These are phyloP conservation scores for Pantherophis vulpinus DNA, from an alignment of 2,797 vertebrate genomes.

Conservation along the genomic window DNA sequence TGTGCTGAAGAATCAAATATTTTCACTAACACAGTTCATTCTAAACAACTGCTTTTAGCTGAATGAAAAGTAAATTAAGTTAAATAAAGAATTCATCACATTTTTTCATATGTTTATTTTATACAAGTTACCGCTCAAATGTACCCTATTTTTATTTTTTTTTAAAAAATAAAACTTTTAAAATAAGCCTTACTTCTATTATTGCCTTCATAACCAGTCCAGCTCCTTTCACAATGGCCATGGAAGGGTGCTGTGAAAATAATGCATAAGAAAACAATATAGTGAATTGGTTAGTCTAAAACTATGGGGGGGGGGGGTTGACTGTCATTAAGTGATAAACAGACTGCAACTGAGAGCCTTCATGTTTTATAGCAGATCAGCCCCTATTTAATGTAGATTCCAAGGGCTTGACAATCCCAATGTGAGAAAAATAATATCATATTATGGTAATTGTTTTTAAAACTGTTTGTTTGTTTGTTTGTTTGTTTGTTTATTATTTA, in stretches of 20 bases:
- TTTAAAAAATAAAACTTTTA: neutral
- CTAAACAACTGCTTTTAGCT: neutral
- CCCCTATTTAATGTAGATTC: neutral
- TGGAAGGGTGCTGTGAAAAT: slow-evolving; percentile 90
- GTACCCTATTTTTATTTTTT: neutral
- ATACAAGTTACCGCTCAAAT: neutral
- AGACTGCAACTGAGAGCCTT: neutral
- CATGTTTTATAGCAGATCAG: neutral
- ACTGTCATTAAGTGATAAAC: neutral
- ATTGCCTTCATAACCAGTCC: slow-evolving; percentile 99
- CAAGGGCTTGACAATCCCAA: neutral
- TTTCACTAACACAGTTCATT: neutral
- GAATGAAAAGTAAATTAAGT: neutral
- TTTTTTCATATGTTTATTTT: neutral
- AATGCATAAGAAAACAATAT: neutral
- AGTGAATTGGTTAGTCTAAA: neutral
- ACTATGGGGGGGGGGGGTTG: neutral
- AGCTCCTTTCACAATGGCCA: slow-evolving; percentile 98
- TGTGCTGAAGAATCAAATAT: neutral
- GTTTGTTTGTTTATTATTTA: no score
- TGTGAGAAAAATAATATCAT: neutral
- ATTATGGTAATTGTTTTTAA: neutral
- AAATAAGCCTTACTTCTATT: slow-evolving; percentile 85
- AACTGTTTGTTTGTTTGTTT: neutral
- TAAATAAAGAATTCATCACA: neutral